Base-by-base conservation (phyloP, 2,888 invertebrate genomes). In the Vandiemenella viatica region DNA sequence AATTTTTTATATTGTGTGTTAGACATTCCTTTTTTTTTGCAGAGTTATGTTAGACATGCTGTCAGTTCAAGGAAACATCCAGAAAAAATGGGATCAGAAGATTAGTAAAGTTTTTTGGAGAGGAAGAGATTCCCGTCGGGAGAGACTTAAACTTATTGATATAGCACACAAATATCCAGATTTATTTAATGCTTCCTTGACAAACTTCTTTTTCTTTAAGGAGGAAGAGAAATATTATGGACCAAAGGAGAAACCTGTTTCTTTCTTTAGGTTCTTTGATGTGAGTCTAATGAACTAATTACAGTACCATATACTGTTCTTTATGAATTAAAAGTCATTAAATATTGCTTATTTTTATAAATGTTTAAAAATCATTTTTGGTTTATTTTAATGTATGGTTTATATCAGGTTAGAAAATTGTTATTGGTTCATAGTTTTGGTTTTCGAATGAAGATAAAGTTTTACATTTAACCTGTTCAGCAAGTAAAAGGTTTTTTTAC, bases 141-240 rank as follows among this genome's bases (percentile, higher is more conserved):
- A 90, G 62, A 72, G 96, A 22, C 71, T 96, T 15, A 75, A 86
- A 57, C 72, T 96, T 18, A 79, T 95, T 13, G 79, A 83, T 47
- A 75, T 95, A 56, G 77, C 88, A 0, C 73, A 80, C 54, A 66
- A 76, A 58, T 57, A 83, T 68, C 83, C 91, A 0, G 77, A 89
- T 46, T 65, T 92, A 4, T 78, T 93, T 52, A 92, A 96, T 69
- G 93, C 81, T 10, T 89, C 90, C 0, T 76, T 96, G 19, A 96
- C 96, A 0, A 89, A 92, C 64, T 95, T 95, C 67, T 97, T 97
- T 67, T 97, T 97, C 71, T 96, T 88, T 62, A 77, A 80, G 55
- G 80, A 92, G 58, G 77, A 88, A 65, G 82, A 85, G 63, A 70
- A 79, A 17, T 73, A 81, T 61, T 92, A 92, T 70, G 95, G 93